These are phyloP conservation scores for Salmo trutta DNA, from an alignment of 2,797 vertebrate genomes.

Conservation along the genomic window DNA sequence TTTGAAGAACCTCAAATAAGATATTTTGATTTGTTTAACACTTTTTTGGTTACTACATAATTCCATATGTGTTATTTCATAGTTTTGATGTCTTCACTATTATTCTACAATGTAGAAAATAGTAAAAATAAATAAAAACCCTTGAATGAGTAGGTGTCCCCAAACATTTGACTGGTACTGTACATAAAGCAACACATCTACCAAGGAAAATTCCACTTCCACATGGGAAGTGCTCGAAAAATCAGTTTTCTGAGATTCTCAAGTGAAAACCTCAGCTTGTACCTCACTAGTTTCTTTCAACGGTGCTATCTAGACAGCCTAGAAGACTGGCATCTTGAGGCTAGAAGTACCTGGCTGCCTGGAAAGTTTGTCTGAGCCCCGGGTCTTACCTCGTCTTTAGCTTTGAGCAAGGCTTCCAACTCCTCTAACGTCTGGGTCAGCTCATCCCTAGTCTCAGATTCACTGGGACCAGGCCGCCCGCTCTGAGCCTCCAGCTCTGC, in stretches of 20 bases:
- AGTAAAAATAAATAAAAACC: too few relatives aligned
- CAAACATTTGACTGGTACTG: not conserved
- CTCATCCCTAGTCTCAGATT: constrained; percentile 73
- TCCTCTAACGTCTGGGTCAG: constrained; percentile 82
- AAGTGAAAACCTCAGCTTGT: not conserved
- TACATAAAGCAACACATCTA: not conserved
- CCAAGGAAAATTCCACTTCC: not conserved
- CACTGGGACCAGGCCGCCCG: constrained; percentile 62
- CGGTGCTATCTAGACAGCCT: not conserved
- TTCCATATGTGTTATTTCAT: too few relatives aligned
- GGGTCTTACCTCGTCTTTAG: constrained; percentile 85
- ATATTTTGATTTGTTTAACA: too few relatives aligned
- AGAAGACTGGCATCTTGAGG: not conserved
- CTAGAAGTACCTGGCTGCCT: not conserved
- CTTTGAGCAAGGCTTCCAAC: constrained; percentile 85
- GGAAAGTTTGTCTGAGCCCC: not conserved
- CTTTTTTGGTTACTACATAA: too few relatives aligned
- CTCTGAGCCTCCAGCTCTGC: constrained; percentile 88
- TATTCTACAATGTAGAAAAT: too few relatives aligned
- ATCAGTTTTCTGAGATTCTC: not conserved
- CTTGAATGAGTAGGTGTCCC: not conserved
- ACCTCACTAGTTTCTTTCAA: not conserved
- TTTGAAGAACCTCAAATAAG: too few relatives aligned
- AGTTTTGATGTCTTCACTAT: too few relatives aligned
- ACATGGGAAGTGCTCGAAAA: not conserved